Base-by-base conservation (phyloP, 2,113 vertebrate species). In the Microtus montanus region DNA sequence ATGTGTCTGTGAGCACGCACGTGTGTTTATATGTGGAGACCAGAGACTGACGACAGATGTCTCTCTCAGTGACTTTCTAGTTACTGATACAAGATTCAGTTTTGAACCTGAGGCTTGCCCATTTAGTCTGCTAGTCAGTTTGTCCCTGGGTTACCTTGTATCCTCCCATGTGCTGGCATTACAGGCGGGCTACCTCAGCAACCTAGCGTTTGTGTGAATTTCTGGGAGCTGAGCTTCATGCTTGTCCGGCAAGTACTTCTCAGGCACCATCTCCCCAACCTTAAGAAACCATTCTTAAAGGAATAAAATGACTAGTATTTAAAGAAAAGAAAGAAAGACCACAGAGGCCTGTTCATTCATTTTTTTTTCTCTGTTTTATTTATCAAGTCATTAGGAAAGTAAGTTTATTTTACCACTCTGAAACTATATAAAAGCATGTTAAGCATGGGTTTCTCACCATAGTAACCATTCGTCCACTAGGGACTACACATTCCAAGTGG, bases 261-360 rank as follows among this genome's bases (percentile, higher is more conserved):
- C 28, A 64, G 14, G 24, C 17, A 13, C 80, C 74, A 44, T 64
- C 61, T n/a, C 54, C 38, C 54, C 12, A 63, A 15, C 22, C 38
- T 20, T 96, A 24, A 85, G 86, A 94, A 96, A 64, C 86, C 35
- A 64, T 87, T 93, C 64, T 68, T 71, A 54, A 54, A 92, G 10
- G 15, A 70, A 14, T 5, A 3, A 75, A 66, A 96, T 82, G 58
- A 30, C 35, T 47, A 83, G 77, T 77, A 52, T 83, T 54, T 73
- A 85, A 90, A 93, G 82, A 71, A 83, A 71, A 79, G 66, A 94
- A 86, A 73, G 41, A 7, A 35, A 78, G 8, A 26, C 24, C 26
- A 41, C 58, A 41, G n/a, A 22, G 89, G 47, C 13, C 6, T 26
- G 3, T 14, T 77, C 17, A 33, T 94, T 89, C 5, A 22, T 15